Conservation (phyloP, 2,113 vertebrate genomes). For the Saguinus midas region DNA sequence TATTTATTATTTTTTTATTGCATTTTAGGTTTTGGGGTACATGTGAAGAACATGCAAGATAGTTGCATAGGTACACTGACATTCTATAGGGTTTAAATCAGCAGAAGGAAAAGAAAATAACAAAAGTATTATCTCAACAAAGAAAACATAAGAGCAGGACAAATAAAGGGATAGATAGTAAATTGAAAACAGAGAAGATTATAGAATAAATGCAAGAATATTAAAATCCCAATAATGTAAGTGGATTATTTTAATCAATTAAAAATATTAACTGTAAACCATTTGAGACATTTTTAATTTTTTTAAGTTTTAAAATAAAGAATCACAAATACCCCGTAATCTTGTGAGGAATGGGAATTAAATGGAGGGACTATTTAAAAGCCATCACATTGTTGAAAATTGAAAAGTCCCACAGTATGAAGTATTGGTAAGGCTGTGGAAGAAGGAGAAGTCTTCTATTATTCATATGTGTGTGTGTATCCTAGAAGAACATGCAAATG, state of each 20-base stretch:
- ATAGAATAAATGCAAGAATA: background rate
- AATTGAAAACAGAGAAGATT: conserved; percentile 19
- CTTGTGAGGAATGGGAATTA: background rate
- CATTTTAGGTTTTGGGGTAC: too few species aligned
- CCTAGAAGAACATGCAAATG: background rate
- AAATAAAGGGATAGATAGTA: background rate
- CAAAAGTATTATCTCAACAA: background rate
- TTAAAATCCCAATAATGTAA: conserved; percentile 16
- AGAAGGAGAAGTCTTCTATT: background rate
- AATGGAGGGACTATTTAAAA: background rate
- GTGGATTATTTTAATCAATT: background rate
- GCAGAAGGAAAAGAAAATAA: background rate
- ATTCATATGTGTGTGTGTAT: background rate
- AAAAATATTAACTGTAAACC: background rate
- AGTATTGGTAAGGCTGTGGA: background rate
- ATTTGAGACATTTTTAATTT: conserved; percentile 4
- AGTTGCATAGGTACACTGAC: too few species aligned
- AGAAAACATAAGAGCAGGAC: background rate
- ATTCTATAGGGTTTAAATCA: conserved; percentile 3
- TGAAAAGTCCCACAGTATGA: background rate
- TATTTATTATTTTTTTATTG: background rate
- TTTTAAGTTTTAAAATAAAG: conserved; percentile 18
- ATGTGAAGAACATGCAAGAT: too few species aligned
- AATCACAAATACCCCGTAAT: conserved; percentile 9
- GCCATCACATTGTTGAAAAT: background rate